A percentile compares a stretch with the other conserved stretches of the same genome.
Conservation (phyloP, 2,113 vertebrate species). For the Anguilla rostrata region DNA sequence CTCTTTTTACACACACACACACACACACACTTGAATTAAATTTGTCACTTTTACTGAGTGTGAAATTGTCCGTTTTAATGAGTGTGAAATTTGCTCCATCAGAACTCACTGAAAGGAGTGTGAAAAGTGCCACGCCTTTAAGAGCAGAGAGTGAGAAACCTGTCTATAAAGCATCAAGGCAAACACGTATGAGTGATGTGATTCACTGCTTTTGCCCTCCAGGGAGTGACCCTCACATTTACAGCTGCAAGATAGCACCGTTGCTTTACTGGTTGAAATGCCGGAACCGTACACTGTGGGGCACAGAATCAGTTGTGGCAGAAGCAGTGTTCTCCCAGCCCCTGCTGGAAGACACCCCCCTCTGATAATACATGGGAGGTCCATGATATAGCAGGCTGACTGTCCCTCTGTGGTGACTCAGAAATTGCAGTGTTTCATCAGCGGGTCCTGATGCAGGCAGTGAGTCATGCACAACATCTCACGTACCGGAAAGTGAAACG, state of each 20-base stretch:
- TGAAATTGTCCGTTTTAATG: background rate
- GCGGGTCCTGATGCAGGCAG: background rate
- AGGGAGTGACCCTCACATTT: background rate
- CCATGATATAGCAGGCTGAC: too few relatives aligned
- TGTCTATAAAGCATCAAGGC: background rate
- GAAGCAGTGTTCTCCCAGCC: background rate
- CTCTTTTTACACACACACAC: background rate
- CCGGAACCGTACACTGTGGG: background rate
- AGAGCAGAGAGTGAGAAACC: background rate
- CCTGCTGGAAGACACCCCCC: background rate
- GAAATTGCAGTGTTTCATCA: background rate
- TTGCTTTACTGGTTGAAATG: background rate
- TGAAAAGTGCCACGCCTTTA: slow-evolving; percentile 4
- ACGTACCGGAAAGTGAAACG: background rate
- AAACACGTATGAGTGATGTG: background rate
- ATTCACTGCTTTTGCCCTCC: background rate
- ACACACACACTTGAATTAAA: background rate
- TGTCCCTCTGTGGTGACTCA: background rate
- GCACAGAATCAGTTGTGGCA: background rate
- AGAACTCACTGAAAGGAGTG: background rate
- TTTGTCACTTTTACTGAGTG: slow-evolving; percentile 3
- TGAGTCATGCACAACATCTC: background rate
- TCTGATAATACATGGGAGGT: too few relatives aligned
- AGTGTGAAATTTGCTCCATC: background rate
- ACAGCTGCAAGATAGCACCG: background rate